phyloP scores from a whole-genome alignment of 2,888 invertebrate genomes.

The Saturnia pavonia region DNA sequence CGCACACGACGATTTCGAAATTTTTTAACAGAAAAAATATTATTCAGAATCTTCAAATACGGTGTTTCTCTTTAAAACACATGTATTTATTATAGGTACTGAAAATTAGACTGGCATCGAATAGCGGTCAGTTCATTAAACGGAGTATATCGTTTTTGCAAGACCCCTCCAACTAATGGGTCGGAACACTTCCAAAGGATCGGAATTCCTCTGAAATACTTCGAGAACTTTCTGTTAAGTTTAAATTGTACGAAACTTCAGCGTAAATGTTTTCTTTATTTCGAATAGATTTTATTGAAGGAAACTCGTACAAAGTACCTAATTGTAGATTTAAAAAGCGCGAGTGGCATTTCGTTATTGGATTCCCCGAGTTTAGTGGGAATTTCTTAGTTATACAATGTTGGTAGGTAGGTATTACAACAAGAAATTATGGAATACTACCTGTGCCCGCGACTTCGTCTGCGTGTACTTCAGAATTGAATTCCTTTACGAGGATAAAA shows the following conservation, averaged over 20 bases:
- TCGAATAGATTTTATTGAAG: neutral
- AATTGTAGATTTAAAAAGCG: neutral
- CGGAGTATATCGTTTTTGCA: slow-evolving; percentile 4
- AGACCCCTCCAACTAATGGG: slow-evolving; percentile 37
- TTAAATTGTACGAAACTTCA: neutral
- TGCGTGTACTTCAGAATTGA: no score
- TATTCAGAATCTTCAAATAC: neutral
- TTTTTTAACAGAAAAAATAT: neutral
- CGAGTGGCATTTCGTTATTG: neutral
- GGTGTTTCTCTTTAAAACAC: neutral
- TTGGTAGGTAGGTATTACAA: no score
- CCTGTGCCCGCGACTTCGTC: no score
- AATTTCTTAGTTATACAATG: no score
- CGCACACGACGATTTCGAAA: no score
- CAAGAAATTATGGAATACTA: no score
- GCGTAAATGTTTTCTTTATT: slow-evolving; percentile 2
- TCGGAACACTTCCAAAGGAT: slow-evolving; percentile 34
- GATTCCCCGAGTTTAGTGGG: no score
- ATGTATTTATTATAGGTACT: neutral
- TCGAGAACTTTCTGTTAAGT: slow-evolving; percentile 32
- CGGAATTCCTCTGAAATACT: slow-evolving; percentile 47
- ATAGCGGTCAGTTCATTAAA: slow-evolving; percentile 13
- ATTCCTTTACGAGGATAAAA: no score
- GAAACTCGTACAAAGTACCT: neutral
- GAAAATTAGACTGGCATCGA: slow-evolving; percentile 2